A percentile compares a stretch with the other conserved stretches of the same genome.
phyloP scores from a whole-genome alignment of 2,797 vertebrate species.

The Enteromius viviparus region DNA sequence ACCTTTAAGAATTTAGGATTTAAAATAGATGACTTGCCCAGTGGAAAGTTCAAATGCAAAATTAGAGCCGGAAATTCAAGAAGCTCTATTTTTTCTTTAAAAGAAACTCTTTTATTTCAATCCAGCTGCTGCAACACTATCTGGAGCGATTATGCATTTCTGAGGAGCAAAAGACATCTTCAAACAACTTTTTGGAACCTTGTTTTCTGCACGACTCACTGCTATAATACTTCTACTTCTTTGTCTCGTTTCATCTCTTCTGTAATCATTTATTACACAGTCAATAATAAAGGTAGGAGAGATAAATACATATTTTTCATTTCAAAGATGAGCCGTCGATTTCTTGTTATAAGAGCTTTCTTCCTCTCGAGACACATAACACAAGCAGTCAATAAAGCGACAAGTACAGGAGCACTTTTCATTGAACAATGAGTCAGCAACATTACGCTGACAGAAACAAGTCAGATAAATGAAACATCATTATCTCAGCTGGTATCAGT shows the following conservation, averaged over 20 bases:
- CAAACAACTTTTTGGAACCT: conserved; percentile 10
- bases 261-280: conserved; percentile 39
- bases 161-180: neutral
- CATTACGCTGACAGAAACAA: conserved; percentile 10
- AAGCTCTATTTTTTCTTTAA: neutral
- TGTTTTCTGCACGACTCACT: neutral
- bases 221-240: neutral
- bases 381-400: conserved; percentile 42
- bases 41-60: neutral
- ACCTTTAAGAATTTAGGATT: neutral
- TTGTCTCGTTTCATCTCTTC: conserved; percentile 1
- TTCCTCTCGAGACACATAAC: conserved; percentile 37
- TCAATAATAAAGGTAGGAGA: conserved; percentile 39
- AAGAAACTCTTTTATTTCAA: neutral
- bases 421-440: conserved; percentile 28
- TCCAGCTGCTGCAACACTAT: neutral
- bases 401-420: conserved; percentile 35
- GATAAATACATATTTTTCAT: conserved; percentile 32
- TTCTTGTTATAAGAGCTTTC: conserved; percentile 35
- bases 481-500: neutral
- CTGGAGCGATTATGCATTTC: conserved; percentile 3
- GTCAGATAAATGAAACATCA: conserved; percentile 17
- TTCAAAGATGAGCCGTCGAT: conserved; percentile 40
- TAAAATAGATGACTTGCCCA: conserved; percentile 2
- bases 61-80: neutral